Percentiles rank a stretch among this genome's conserved stretches.
Conservation (phyloP, 2,797 vertebrate genomes). For the Enteromius trimaculatus region DNA sequence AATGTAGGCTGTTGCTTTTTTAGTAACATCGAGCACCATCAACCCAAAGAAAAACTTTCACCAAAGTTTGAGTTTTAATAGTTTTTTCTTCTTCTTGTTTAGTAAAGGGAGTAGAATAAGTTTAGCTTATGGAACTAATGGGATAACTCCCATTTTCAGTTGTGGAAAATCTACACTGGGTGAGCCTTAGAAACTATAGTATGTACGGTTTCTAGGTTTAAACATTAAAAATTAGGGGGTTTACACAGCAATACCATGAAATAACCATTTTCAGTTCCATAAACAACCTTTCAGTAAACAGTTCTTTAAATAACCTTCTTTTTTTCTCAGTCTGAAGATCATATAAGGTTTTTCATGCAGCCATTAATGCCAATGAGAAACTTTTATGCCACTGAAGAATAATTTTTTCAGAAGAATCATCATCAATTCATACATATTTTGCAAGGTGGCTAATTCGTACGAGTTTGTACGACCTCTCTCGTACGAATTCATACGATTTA, state of each 20-base stretch:
- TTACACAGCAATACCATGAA: not conserved
- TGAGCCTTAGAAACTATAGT: not conserved
- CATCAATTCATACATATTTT: too few species aligned
- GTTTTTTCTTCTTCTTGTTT: not conserved
- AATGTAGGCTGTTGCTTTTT: conserved; percentile 23
- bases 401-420: too few species aligned
- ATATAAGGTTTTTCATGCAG: not conserved
- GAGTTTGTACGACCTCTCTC: too few species aligned
- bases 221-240: not conserved
- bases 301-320: not conserved
- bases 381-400: not conserved
- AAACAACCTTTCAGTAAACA: not conserved
- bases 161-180: not conserved
- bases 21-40: conserved; percentile 12
- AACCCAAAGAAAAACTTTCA: conserved; percentile 6
- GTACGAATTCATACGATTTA: too few species aligned
- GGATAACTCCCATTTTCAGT: not conserved
- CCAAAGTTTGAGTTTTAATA: conserved; percentile 64
- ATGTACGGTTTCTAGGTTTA: not conserved
- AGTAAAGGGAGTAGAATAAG: not conserved
- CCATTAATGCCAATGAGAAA: not conserved
- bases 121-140: not conserved
- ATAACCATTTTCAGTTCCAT: not conserved
- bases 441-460: too few species aligned
- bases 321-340: not conserved